Conservation (phyloP, 1,140 invertebrate genomes). For the Stegodyphus dumicola region DNA sequence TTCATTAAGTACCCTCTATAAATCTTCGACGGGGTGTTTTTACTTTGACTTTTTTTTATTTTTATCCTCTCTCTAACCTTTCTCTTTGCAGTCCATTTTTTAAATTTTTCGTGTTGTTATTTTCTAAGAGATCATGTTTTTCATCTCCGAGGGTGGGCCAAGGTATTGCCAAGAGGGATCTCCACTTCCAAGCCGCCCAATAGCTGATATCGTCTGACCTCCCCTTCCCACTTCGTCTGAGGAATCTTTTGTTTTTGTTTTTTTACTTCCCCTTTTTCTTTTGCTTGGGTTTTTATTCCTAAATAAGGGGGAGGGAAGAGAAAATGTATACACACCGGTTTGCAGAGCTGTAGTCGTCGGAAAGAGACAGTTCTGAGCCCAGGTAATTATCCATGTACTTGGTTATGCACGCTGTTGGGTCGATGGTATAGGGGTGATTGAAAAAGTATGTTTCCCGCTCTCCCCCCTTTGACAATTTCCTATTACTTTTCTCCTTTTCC, state of each 20-base stretch:
- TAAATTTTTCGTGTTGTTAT: background rate
- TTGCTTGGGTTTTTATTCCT: background rate
- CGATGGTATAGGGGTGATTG: background rate
- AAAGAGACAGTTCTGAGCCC: background rate
- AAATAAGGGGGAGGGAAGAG: background rate
- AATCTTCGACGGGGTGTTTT: conserved; percentile 6
- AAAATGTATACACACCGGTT: background rate
- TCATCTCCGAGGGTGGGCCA: conserved; percentile 29
- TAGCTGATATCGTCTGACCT: conserved; percentile 15
- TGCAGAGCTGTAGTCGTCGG: background rate
- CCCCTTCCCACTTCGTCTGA: conserved; percentile 22
- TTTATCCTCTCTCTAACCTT: background rate
- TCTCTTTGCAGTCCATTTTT: background rate
- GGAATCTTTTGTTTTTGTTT: background rate
- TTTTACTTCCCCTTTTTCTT: background rate
- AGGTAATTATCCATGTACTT: conserved; percentile 6
- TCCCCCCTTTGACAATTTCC: too few relatives aligned
- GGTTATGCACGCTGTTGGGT: background rate
- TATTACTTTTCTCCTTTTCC: too few relatives aligned
- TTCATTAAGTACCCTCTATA: conserved; percentile 44
- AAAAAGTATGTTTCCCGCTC: background rate
- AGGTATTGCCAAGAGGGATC: conserved; percentile 20
- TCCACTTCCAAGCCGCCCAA: conserved; percentile 5
- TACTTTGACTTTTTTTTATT: background rate
- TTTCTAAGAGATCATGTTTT: conserved; percentile 8